A percentile compares a stretch with the other conserved stretches of the same genome.
phyloP scores from a whole-genome alignment of 2,113 vertebrate species.

The Peromyscus polionotus region DNA sequence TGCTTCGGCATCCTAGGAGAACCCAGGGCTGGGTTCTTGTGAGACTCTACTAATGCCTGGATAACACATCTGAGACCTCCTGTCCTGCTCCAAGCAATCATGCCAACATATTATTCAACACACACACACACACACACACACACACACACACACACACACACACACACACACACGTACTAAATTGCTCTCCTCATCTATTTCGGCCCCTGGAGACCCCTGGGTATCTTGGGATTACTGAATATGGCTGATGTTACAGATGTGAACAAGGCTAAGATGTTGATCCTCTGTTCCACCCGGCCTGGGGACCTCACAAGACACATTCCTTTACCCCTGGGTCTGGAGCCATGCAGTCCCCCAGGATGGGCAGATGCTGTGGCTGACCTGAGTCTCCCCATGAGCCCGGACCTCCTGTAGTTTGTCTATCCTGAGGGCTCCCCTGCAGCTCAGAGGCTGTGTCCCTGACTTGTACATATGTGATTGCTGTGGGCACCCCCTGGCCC shows the following conservation, averaged over 20 bases:
- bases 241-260: neutral
- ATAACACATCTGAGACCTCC: neutral
- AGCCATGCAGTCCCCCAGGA: neutral
- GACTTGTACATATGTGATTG: slow-evolving; percentile 94
- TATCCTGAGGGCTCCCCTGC: slow-evolving; percentile 68
- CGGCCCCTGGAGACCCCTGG: neutral
- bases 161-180: rapidly evolving
- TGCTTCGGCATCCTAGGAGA: neutral
- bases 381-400: slow-evolving; percentile 74
- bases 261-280: rapidly evolving
- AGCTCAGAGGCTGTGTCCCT: slow-evolving; percentile 83
- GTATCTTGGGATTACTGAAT: neutral
- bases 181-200: neutral
- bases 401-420: slow-evolving; percentile 85
- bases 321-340: neutral
- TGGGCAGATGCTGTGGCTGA: slow-evolving; percentile 22
- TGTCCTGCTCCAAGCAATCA: rapidly evolving
- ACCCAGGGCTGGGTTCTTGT: neutral
- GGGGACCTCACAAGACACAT: neutral
- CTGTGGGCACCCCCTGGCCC: slow-evolving; percentile 86
- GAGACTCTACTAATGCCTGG: rapidly evolving
- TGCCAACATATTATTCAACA: rapidly evolving
- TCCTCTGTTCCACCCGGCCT: rapidly evolving
- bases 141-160: neutral
- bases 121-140: rapidly evolving